phyloP scores from a whole-genome alignment of 1,140 invertebrate species.

The Drosophila pseudoananassae region DNA sequence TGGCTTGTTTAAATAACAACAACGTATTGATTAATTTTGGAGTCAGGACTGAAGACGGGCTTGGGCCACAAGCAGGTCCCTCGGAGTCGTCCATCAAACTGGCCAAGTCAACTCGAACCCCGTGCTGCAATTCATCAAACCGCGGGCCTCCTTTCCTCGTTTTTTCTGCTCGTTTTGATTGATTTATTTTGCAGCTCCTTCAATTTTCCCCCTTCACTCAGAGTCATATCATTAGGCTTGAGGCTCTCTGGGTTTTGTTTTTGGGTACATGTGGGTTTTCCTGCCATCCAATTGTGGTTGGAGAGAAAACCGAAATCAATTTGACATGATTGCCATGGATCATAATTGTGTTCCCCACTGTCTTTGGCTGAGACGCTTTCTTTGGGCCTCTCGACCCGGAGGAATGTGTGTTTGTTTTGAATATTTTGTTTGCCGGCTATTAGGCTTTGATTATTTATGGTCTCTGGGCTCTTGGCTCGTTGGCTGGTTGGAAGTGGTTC shows the following conservation, averaged over 20 bases:
- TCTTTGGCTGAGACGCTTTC: constrained; percentile 14
- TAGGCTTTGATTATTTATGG: constrained; percentile 65
- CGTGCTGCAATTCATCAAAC: constrained; percentile 75
- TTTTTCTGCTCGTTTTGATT: constrained; percentile 52
- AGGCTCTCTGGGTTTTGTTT: constrained; percentile 30
- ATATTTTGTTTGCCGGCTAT: constrained; percentile 62
- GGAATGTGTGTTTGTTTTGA: constrained; percentile 46
- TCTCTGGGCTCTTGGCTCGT: constrained; percentile 40
- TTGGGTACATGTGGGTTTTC: constrained; percentile 8
- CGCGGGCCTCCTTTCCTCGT: constrained; percentile 20
- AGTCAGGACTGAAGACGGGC: constrained; percentile 31
- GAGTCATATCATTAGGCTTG: constrained; percentile 54
- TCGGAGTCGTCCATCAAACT: constrained; percentile 56
- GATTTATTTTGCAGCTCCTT: constrained; percentile 76
- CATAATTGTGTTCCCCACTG: constrained; percentile 59
- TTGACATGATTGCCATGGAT: constrained; percentile 77
- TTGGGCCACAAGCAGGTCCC: constrained; percentile 47
- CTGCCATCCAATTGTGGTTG: constrained; percentile 20
- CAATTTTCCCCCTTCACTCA: constrained; percentile 49
- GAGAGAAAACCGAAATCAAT: constrained; percentile 56
- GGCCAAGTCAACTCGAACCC: constrained; percentile 33
- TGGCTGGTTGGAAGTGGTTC: constrained; percentile 52
- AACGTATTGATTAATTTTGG: constrained; percentile 73
- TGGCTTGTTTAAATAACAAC: constrained; percentile 63
- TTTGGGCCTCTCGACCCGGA: constrained; percentile 7